A percentile compares a stretch with the other conserved stretches of the same genome.
Evolutionary conservation across 1,140 invertebrate species (phyloP).

Genomic region (Acyrthosiphon pisum): DNA sequence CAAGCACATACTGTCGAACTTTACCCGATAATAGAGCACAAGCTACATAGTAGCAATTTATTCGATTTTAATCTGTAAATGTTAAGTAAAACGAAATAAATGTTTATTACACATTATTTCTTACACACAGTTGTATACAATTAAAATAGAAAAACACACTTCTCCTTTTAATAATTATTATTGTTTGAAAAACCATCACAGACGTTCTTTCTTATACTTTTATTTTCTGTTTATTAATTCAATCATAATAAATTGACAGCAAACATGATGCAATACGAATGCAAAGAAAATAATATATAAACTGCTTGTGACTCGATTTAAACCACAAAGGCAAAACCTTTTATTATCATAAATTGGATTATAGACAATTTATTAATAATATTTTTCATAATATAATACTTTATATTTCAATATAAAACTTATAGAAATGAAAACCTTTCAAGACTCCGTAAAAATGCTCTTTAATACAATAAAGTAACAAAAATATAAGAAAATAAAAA

Average conservation of each 20-base stretch:
- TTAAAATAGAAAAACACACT: background rate
- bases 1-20: background rate
- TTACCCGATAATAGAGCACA: background rate
- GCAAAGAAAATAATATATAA: background rate
- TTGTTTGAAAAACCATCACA: background rate
- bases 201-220: background rate
- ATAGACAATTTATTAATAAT: constrained; percentile 33
- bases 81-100: background rate
- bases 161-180: background rate
- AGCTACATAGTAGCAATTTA: background rate
- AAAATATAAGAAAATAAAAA: constrained; percentile 16
- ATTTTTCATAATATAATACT: constrained; percentile 21
- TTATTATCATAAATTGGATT: constrained; percentile 26
- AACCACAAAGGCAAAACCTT: background rate
- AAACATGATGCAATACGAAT: background rate
- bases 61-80: background rate
- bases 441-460: background rate
- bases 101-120: background rate
- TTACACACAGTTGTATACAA: background rate
- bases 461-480: background rate
- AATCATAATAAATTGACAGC: constrained; percentile 28
- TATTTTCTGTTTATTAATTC: background rate
- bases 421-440: background rate
- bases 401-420: constrained; percentile 22
- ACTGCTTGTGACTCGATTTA: background rate